These are phyloP conservation scores for Geopemphigus sp. DNA, from an alignment of 1,140 invertebrate genomes.

Conservation along the genomic window DNA sequence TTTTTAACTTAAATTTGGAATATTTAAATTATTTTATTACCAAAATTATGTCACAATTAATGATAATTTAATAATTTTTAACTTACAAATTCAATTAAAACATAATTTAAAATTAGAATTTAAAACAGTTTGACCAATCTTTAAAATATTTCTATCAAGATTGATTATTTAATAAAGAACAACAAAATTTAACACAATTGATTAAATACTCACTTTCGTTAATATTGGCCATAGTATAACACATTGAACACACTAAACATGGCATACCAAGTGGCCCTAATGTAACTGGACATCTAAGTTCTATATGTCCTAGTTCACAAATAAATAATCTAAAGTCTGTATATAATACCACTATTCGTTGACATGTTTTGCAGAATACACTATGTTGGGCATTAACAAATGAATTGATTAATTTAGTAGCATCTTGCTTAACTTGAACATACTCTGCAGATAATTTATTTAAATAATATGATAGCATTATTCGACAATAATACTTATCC, in stretches of 20 bases:
- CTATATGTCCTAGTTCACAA: slow-evolving; percentile 35
- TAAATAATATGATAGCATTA: slow-evolving; percentile 23
- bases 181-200: not conserved
- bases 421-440: slow-evolving; percentile 11
- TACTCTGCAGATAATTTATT: slow-evolving; percentile 16
- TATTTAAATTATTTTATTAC: too few relatives aligned
- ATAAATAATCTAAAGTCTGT: slow-evolving; percentile 38
- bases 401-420: not conserved
- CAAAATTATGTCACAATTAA: too few relatives aligned
- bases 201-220: slow-evolving; percentile 23
- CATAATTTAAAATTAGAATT: too few relatives aligned
- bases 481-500: slow-evolving; percentile 22
- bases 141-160: too few relatives aligned
- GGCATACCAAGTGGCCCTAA: slow-evolving; percentile 33
- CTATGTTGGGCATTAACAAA: not conserved
- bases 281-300: slow-evolving; percentile 41
- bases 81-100: too few relatives aligned
- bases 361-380: slow-evolving; percentile 7
- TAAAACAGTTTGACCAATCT: too few relatives aligned
- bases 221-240: slow-evolving; percentile 38
- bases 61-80: too few relatives aligned
- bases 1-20: too few relatives aligned
- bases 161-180: too few relatives aligned
- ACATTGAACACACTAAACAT: slow-evolving; percentile 44
- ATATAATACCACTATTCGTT: not conserved